Percentiles rank a stretch among this genome's conserved stretches.
These are phyloP conservation scores for Drosophila lini DNA, from an alignment of 1,140 invertebrate species.

Conservation along the genomic window DNA sequence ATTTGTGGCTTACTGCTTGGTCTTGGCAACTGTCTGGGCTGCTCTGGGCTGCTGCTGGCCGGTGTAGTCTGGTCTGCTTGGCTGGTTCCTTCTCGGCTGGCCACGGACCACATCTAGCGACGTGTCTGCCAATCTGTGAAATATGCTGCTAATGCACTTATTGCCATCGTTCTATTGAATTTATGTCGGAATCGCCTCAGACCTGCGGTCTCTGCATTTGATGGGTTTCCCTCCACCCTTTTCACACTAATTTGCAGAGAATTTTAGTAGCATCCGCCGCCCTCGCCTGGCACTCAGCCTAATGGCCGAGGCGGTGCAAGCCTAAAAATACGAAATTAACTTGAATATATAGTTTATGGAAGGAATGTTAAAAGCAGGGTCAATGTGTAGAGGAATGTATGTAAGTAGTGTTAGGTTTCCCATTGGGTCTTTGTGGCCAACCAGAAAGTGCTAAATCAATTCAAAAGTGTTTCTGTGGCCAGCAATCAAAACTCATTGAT, in stretches of 20 bases:
- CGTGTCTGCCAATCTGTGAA: constrained; percentile 83
- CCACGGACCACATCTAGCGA: constrained; percentile 61
- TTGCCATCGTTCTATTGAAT: constrained; percentile 78
- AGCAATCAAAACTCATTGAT: constrained; percentile 39
- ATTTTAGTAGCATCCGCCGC: constrained; percentile 36
- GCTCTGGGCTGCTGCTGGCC: constrained; percentile 12
- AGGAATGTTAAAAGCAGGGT: background rate
- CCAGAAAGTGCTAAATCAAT: constrained; percentile 63
- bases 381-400: background rate
- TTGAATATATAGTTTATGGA: background rate
- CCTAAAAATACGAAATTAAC: background rate
- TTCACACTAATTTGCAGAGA: constrained; percentile 56
- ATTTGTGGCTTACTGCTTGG: constrained; percentile 81
- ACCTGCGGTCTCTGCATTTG: constrained; percentile 51
- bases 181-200: constrained; percentile 70
- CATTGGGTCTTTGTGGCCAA: constrained; percentile 26
- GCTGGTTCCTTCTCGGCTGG: constrained; percentile 24
- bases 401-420: background rate
- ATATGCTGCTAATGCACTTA: constrained; percentile 83
- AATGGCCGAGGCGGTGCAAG: constrained; percentile 25
- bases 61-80: constrained; percentile 10
- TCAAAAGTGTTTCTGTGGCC: constrained; percentile 42
- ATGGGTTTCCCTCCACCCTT: constrained; percentile 25
- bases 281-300: constrained; percentile 61
- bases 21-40: constrained; percentile 60